Conservation (phyloP, 2,113 vertebrate species). For the Oncorhynchus mykiss region DNA sequence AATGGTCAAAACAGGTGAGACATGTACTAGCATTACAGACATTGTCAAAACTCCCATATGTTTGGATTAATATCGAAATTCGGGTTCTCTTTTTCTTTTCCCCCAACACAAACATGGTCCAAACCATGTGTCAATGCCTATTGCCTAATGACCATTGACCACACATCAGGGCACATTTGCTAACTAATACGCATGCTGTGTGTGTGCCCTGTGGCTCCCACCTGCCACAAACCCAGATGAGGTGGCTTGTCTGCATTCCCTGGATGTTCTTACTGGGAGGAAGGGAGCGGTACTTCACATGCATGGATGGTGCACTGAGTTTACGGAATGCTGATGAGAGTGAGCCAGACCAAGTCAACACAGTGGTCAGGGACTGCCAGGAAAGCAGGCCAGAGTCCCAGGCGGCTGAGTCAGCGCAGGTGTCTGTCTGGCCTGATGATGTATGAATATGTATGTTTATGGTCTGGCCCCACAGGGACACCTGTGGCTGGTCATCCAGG, state of each 20-base stretch:
- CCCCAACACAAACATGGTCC: no score
- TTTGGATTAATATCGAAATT: background rate
- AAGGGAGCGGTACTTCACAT: slow-evolving; percentile 3
- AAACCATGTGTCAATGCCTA: no score
- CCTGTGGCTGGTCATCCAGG: background rate
- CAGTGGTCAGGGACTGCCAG: background rate
- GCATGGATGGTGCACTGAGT: background rate
- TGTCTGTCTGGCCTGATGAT: slow-evolving; percentile 12
- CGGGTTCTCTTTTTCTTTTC: background rate
- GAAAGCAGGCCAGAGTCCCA: background rate
- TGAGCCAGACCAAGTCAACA: background rate
- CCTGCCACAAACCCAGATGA: slow-evolving; percentile 13
- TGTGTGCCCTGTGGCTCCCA: slow-evolving; percentile 13
- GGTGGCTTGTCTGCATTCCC: slow-evolving; percentile 55
- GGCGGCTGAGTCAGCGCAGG: background rate
- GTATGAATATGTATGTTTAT: no score
- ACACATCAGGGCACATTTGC: no score
- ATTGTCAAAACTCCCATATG: background rate
- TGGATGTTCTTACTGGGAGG: slow-evolving; percentile 9
- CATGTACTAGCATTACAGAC: background rate
- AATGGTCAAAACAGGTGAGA: slow-evolving; percentile 6
- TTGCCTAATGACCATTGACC: no score
- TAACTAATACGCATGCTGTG: background rate
- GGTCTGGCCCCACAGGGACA: background rate
- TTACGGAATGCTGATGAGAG: slow-evolving; percentile 14